Evolutionary conservation across 2,888 invertebrate genomes (phyloP).

Genomic region (Caenorhabditis drosophilae): DNA sequence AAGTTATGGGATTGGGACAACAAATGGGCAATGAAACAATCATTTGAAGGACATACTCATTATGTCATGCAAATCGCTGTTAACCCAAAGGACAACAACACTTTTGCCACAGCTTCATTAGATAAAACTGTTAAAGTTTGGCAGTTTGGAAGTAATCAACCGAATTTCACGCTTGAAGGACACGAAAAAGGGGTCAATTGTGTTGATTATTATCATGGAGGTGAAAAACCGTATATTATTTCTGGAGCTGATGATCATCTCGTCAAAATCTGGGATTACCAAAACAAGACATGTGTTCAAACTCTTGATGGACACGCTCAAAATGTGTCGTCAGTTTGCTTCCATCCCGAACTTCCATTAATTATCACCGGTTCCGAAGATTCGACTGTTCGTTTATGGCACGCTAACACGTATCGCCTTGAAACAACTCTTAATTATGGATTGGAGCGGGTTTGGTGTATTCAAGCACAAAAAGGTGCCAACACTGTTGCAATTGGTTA

Average conservation of each 20-base stretch:
- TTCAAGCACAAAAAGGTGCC: constrained; percentile 71
- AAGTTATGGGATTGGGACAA: constrained; percentile 99
- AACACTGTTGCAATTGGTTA: constrained; percentile 86
- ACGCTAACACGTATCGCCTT: constrained; percentile 91
- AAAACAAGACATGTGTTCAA: constrained; percentile 74
- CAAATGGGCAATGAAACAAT: constrained; percentile 94
- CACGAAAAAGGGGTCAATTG: constrained; percentile 99
- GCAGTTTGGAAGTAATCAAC: constrained; percentile 95
- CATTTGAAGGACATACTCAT: constrained; percentile 93
- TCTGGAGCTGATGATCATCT: constrained; percentile 97
- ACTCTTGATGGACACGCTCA: constrained; percentile 95
- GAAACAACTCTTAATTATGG: constrained; percentile 97
- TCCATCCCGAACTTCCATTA: constrained; percentile 97
- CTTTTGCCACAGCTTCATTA: constrained; percentile 97
- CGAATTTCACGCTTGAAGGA: constrained; percentile 95
- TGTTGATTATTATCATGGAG: constrained; percentile 97
- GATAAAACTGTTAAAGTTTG: constrained; percentile 97
- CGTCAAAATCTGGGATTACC: constrained; percentile 99
- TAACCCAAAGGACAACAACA: constrained; percentile 99
- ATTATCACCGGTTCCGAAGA: constrained; percentile 89
- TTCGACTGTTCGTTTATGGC: constrained; percentile 87
- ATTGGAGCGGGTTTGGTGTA: constrained; percentile 96
- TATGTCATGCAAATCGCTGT: constrained; percentile 99
- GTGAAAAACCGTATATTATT: constrained; percentile 97
- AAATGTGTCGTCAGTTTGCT: constrained; percentile 87